These are phyloP conservation scores for Apteryx mantelli DNA, from an alignment of 2,113 vertebrate species.

Conservation along the genomic window DNA sequence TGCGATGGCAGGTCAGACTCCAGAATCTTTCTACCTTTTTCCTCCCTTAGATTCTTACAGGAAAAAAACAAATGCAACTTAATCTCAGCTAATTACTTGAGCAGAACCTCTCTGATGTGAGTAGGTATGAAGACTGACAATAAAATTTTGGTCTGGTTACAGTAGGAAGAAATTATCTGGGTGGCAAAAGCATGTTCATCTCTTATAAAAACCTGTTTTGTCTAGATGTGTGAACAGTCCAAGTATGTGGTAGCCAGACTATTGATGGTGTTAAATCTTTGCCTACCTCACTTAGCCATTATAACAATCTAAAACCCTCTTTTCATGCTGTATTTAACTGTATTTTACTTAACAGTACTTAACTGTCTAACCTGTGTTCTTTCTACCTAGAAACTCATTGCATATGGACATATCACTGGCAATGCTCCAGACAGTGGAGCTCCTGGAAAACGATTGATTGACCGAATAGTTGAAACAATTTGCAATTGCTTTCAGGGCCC, in stretches of 20 bases:
- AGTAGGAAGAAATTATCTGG: background rate
- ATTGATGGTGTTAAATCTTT: background rate
- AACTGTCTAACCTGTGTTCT: slow-evolving; percentile 25
- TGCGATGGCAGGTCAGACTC: background rate
- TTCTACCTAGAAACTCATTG: slow-evolving; percentile 90
- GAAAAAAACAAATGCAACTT: background rate
- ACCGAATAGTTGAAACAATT: slow-evolving; percentile 94
- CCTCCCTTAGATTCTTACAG: background rate
- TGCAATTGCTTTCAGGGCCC: slow-evolving; percentile 97
- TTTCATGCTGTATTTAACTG: background rate
- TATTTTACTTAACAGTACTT: too few species aligned
- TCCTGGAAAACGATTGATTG: slow-evolving; percentile 92
- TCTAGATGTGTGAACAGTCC: background rate
- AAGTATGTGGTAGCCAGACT: background rate
- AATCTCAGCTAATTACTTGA: background rate
- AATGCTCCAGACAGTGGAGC: slow-evolving; percentile 91
- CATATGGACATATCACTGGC: slow-evolving; percentile 97
- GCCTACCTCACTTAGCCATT: too few species aligned
- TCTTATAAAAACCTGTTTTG: background rate
- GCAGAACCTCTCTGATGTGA: background rate
- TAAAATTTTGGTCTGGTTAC: background rate
- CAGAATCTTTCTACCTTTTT: background rate
- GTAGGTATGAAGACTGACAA: background rate
- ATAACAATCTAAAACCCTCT: background rate
- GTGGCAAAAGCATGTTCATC: background rate